Conservation (phyloP, 2,888 invertebrate species). For the Meiosimyza platycephala region DNA sequence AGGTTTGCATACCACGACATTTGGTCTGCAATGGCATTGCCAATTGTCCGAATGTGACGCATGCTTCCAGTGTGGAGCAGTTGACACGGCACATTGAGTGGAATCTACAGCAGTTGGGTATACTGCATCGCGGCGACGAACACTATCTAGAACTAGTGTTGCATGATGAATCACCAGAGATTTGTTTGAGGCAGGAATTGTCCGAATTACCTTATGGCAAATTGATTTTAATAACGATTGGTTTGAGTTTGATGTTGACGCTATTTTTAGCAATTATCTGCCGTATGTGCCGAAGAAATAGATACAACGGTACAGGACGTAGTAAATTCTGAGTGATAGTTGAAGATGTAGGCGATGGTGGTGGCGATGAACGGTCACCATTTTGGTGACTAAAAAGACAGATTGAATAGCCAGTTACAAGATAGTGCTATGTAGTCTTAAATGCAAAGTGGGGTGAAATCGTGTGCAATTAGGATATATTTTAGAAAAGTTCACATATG, state of each 20-base stretch:
- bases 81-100: constrained; percentile 72
- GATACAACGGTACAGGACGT: neutral
- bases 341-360: constrained; percentile 1
- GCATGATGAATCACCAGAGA: constrained; percentile 82
- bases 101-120: constrained; percentile 72
- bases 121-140: constrained; percentile 68
- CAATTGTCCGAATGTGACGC: constrained; percentile 84
- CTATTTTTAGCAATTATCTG: constrained; percentile 64
- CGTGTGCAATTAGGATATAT: too few relatives aligned
- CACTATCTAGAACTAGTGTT: constrained; percentile 69
- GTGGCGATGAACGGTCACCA: neutral
- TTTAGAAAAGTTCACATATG: too few relatives aligned
- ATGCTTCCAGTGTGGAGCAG: constrained; percentile 65
- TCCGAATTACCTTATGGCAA: constrained; percentile 65
- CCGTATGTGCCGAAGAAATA: constrained; percentile 58
- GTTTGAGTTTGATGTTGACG: constrained; percentile 60
- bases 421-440: too few relatives aligned
- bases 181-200: constrained; percentile 72
- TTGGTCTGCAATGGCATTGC: constrained; percentile 88
- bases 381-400: too few relatives aligned
- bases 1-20: constrained; percentile 84
- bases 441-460: too few relatives aligned
- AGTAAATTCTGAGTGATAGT: constrained; percentile 25
- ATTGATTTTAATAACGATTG: constrained; percentile 60
- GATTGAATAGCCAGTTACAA: too few relatives aligned